Evolutionary conservation across 2,113 vertebrate species (phyloP).

Genomic region (Thermophis baileyi): DNA sequence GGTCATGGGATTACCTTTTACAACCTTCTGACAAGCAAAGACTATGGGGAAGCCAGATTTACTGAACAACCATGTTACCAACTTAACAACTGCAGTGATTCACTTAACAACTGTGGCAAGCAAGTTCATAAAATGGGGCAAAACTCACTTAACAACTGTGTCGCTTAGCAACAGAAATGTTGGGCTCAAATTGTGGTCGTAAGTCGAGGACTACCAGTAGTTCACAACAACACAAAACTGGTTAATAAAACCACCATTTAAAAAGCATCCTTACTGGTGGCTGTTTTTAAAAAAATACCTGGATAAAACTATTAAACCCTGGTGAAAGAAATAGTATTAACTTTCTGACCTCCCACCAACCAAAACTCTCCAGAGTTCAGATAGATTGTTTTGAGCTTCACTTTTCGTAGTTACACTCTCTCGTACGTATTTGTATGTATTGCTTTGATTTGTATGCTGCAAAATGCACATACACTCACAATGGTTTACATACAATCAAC

Average conservation of each 20-base stretch:
- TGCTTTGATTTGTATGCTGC: not conserved
- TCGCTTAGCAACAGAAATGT: not conserved
- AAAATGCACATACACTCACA: not conserved
- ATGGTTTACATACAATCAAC: not conserved
- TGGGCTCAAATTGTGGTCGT: not conserved
- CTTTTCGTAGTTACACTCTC: not conserved
- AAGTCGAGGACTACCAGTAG: not conserved
- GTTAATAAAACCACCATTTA: not conserved
- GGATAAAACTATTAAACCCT: not conserved
- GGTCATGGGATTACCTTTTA: not conserved
- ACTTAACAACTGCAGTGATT: not conserved
- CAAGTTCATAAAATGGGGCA: not conserved
- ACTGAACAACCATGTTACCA: not conserved
- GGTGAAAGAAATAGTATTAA: not conserved
- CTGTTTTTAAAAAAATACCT: not conserved
- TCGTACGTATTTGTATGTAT: not conserved
- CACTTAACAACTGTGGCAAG: not conserved
- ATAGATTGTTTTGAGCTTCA: not conserved
- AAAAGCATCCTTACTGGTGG: not conserved
- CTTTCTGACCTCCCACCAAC: not conserved
- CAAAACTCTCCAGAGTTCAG: not conserved
- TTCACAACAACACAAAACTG: not conserved
- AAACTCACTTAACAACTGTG: not conserved
- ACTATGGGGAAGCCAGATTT: not conserved
- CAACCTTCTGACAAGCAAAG: not conserved